Evolutionary conservation across 2,888 invertebrate genomes (phyloP), one percentile per base, ranked within the genome.

Genomic region (Plagiodera versicolora): DNA sequence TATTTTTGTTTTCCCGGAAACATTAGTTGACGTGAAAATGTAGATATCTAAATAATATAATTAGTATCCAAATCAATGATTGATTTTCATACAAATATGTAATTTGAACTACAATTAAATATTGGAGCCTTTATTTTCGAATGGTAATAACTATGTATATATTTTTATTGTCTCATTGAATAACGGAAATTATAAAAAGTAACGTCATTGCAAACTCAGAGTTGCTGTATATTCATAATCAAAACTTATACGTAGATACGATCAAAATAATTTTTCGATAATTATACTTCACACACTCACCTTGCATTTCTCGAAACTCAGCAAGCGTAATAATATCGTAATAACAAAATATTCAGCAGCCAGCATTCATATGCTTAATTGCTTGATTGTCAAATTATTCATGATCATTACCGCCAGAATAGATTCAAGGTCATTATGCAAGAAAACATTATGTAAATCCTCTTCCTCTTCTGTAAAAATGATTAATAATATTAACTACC

Each of bases 371-470:
- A 35, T 32, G 6, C 20, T 30, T 52, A 35, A 52, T 35, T 19
- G n/a, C 16, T 53, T 24, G 16, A 53, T 53, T 53, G 47, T 54
- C 58, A 20, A 61, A 53, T 58, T 51, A 58, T 57, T 55, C 55
- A 51, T 47, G 61, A 61, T 58, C 54, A 58, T 39, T 10, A 53
- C 16, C 44, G 28, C 53, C 17, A 53, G 45, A 53, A 53, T 53
- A 44, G 16, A 57, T 58, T 58, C 61, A 61, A 61, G 61, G 61
- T n/a, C 58, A 48, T 47, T 55, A 50, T 55, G 55, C 58, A 61
- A 61, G 61, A 58, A 53, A 61, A 45, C 58, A 61, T 58, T 58
- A 61, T 61, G 58, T 58, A 61, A 61, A 61, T 61, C 61, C 58
- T 61, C 61, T 61, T 58, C 61, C 58, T 61, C 58, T 45, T 58